These are phyloP conservation scores for Tuta absoluta DNA, from an alignment of 2,888 invertebrate genomes.

Conservation along the genomic window DNA sequence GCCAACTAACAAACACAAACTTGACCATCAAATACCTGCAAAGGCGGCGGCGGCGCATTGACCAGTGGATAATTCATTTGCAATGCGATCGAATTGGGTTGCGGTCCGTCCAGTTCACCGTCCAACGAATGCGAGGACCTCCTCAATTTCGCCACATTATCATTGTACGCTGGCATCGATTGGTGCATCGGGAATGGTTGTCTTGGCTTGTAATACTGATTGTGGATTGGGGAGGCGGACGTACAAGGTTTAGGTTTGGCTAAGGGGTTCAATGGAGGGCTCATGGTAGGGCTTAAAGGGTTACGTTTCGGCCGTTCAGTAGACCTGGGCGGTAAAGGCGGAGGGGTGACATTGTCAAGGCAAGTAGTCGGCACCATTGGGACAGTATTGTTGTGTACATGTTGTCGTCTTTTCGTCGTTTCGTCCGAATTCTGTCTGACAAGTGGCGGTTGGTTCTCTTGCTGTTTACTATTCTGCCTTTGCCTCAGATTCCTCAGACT, in stretches of 20 bases:
- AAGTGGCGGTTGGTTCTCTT: constrained; percentile 54
- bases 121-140: constrained; percentile 70
- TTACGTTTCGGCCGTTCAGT: constrained; percentile 57
- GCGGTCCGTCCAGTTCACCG: constrained; percentile 67
- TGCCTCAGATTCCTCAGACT: constrained; percentile 64
- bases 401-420: constrained; percentile 49
- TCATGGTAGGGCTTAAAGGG: constrained; percentile 47
- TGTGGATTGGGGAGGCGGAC: constrained; percentile 42
- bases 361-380: constrained; percentile 72
- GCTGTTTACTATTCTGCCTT: constrained; percentile 48
- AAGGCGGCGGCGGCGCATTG: constrained; percentile 76
- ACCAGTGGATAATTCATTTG: constrained; percentile 84
- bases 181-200: constrained; percentile 55
- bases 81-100: constrained; percentile 83
- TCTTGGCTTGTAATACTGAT: constrained; percentile 49
- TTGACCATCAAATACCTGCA: constrained; percentile 56
- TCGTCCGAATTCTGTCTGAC: constrained; percentile 64
- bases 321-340: constrained; percentile 63
- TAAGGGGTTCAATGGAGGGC: constrained; percentile 48
- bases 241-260: constrained; percentile 51
- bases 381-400: constrained; percentile 61
- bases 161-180: constrained; percentile 58
- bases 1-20: constrained; percentile 7
- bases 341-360: constrained; percentile 66
- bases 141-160: constrained; percentile 49